These are phyloP conservation scores for Typhlomys cinereus DNA, from an alignment of 2,113 vertebrate species.

Conservation along the genomic window DNA sequence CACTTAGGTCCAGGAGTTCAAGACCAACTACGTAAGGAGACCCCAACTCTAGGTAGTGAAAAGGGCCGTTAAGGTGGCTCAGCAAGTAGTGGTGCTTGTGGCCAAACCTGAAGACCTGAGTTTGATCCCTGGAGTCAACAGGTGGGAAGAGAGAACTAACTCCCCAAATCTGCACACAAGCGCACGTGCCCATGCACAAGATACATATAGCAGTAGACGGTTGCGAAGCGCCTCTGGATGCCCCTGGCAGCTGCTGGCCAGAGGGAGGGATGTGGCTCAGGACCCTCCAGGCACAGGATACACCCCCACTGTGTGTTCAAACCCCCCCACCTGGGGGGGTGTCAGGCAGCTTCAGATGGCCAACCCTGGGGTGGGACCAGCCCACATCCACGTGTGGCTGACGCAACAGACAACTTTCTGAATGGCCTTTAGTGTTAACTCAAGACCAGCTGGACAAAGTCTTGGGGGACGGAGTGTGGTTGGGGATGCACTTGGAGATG, in stretches of 20 bases:
- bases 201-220: too few species aligned
- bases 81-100: too few species aligned
- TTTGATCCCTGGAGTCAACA: too few species aligned
- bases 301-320: neutral
- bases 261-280: too few species aligned
- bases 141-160: too few species aligned
- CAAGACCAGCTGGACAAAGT: neutral
- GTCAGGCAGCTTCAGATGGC: neutral
- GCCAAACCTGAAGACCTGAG: too few species aligned
- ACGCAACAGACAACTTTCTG: neutral
- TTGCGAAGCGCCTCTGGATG: neutral
- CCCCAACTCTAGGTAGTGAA: neutral
- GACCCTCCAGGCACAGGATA: neutral
- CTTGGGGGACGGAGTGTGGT: neutral
- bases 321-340: neutral
- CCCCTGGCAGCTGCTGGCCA: rapidly evolving
- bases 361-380: rapidly evolving
- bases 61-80: too few species aligned
- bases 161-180: too few species aligned
- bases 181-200: too few species aligned
- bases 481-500: neutral
- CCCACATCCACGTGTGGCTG: rapidly evolving
- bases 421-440: neutral
- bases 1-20: neutral
- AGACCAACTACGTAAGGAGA: too few species aligned